Evolutionary conservation across 2,888 invertebrate genomes (phyloP), one percentile per base, ranked within the genome.

Genomic region (Drosophila anceps): DNA sequence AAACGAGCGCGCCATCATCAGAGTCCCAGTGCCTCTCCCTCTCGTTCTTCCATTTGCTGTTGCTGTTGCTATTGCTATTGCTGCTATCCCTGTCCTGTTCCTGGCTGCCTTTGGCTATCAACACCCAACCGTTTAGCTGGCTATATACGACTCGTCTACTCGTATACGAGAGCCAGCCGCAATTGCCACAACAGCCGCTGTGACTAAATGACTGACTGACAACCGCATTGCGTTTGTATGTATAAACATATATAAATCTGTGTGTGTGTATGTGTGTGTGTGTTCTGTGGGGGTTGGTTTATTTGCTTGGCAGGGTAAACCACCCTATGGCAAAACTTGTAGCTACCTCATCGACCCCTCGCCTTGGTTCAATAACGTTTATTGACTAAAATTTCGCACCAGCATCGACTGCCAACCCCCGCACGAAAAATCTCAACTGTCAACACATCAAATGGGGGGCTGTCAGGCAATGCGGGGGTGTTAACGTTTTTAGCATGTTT

Each of bases 1-100:
- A 91, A 91, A 91, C 91, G 90, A 91, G 83, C 87, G 78, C 90
- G 75, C 80, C 89, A 85, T 86, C 90, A 88, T 79, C 89, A 66
- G 65, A 68, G 24, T 18, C 48, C 41, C 41, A 29, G 5, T 18
- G 27, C 8, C 4, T 15, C 50, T 35, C 55, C 10, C 60, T 18
- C 4, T 29, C 20, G 13, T 33, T 12, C 18, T 31, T 18, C 9
- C 51, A 8, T 13, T 20, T 7, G 18, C 66, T 35, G 10, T n/a
- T 13, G n/a, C 37, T 53, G 39, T 41, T 35, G 18, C 41, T 18
- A 10, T 44, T 24, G 20, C 65, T 39, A 13, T 12, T 20, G 1
- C 20, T 55, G 60, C 33, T 44, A 37, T 41, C 50, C 37, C 41
- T 46, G 51, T 53, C 43, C 39, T 54, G 12, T 12, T 35, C 50